These are phyloP conservation scores for Diplazon laetatorius DNA, from an alignment of 2,888 invertebrate genomes.

Conservation along the genomic window DNA sequence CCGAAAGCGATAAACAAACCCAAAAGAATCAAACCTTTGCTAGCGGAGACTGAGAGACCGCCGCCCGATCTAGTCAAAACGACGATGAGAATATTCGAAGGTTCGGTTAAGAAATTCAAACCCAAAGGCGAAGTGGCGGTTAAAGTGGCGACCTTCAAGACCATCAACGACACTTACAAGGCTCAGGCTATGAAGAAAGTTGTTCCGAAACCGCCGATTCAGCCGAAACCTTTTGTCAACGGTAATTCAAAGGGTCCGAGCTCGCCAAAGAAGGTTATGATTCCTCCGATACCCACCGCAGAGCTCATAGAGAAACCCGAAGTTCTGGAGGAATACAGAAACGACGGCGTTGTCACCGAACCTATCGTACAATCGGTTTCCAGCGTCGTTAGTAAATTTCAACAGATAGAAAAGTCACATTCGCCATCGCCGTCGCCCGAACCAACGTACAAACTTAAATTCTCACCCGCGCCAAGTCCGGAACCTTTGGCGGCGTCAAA, in stretches of 20 bases:
- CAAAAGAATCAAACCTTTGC: constrained; percentile 86
- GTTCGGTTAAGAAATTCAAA: constrained; percentile 81
- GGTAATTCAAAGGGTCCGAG: constrained; percentile 73
- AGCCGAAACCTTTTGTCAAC: constrained; percentile 83
- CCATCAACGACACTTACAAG: constrained; percentile 85
- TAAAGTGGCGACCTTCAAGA: constrained; percentile 87
- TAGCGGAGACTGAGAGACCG: constrained; percentile 91
- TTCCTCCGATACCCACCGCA: constrained; percentile 71
- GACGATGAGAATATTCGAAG: constrained; percentile 92
- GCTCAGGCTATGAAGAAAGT: constrained; percentile 80
- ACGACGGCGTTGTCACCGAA: constrained; percentile 77
- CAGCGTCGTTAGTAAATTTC: constrained; percentile 81
- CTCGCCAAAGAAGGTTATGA: constrained; percentile 78
- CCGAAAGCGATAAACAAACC: constrained; percentile 83
- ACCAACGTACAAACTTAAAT: constrained; percentile 76
- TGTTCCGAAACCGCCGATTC: constrained; percentile 83
- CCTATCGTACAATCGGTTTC: constrained; percentile 79
- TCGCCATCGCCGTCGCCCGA: constrained; percentile 78
- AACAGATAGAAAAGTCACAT: constrained; percentile 78
- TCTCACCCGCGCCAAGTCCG: constrained; percentile 78
- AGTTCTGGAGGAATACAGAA: constrained; percentile 66
- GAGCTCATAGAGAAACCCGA: constrained; percentile 74
- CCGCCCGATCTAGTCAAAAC: constrained; percentile 95
- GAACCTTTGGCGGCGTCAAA: constrained; percentile 72
- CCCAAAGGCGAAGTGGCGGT: constrained; percentile 85